Percentiles rank a stretch among this genome's conserved stretches.
These are phyloP conservation scores for Campaea margaritaria DNA, from an alignment of 2,888 invertebrate species.

Conservation along the genomic window DNA sequence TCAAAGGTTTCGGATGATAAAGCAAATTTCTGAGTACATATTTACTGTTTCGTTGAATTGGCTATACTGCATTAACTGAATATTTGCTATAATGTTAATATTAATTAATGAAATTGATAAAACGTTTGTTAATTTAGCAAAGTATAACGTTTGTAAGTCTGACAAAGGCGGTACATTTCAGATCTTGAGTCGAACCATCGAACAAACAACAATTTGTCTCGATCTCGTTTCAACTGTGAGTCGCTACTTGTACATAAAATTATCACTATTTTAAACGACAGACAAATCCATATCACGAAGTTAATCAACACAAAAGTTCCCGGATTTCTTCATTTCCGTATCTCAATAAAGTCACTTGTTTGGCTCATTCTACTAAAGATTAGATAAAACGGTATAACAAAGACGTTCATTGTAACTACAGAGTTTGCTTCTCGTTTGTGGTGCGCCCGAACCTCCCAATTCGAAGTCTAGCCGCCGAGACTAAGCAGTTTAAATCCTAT, in stretches of 20 bases:
- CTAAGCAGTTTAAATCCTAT: conserved; percentile 40
- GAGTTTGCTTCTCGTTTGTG: conserved; percentile 32
- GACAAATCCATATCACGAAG: too few relatives aligned
- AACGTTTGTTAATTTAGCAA: too few relatives aligned
- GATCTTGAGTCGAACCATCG: too few relatives aligned
- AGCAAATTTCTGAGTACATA: conserved; percentile 15
- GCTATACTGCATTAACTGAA: conserved; percentile 2
- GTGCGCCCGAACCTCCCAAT: conserved; percentile 36
- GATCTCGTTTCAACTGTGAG: too few relatives aligned
- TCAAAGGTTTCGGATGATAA: conserved; percentile 19
- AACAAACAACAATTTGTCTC: too few relatives aligned
- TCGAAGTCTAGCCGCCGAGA: conserved; percentile 30
- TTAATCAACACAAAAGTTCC: too few relatives aligned
- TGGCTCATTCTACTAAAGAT: background rate
- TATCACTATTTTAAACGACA: too few relatives aligned
- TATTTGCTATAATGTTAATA: background rate
- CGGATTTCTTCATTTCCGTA: too few relatives aligned
- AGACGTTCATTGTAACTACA: conserved; percentile 18
- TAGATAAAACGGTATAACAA: conserved; percentile 15
- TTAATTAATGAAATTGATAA: background rate
- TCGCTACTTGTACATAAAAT: too few relatives aligned
- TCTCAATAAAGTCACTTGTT: background rate
- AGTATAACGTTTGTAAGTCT: too few relatives aligned
- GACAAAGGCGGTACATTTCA: too few relatives aligned
- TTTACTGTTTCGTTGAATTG: conserved; percentile 17